Conservation (phyloP, 2,888 invertebrate genomes). For the Venustoraphidia nigricollis region DNA sequence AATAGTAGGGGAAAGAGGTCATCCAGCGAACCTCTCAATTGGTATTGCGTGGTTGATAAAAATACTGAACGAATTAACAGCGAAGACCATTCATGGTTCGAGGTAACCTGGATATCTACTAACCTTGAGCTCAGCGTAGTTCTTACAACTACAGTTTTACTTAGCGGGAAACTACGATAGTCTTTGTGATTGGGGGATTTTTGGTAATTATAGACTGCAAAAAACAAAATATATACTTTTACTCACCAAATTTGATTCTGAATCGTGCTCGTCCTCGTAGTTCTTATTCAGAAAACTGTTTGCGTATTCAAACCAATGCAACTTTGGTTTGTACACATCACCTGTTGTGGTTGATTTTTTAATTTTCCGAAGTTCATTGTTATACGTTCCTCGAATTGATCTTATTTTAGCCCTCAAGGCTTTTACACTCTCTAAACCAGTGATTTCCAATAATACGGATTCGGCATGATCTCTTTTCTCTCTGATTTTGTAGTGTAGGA, state of each 20-base stretch:
- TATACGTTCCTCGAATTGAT: conserved; percentile 1
- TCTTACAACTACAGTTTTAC: no score
- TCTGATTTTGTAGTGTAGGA: neutral
- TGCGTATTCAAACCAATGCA: neutral
- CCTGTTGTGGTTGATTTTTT: neutral
- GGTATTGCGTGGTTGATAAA: no score
- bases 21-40: no score
- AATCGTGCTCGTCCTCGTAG: neutral
- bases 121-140: no score
- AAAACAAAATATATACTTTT: neutral
- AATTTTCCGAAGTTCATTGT: neutral
- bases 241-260: neutral
- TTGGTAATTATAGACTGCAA: no score
- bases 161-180: no score
- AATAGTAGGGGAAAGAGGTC: no score
- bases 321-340: neutral
- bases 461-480: neutral
- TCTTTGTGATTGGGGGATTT: no score
- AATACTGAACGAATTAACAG: no score
- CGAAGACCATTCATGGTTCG: no score
- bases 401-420: neutral
- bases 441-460: neutral
- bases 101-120: no score
- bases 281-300: neutral
- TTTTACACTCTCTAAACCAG: neutral